These are phyloP conservation scores for Hoplias malabaricus DNA, from an alignment of 2,113 vertebrate species.

Conservation along the genomic window DNA sequence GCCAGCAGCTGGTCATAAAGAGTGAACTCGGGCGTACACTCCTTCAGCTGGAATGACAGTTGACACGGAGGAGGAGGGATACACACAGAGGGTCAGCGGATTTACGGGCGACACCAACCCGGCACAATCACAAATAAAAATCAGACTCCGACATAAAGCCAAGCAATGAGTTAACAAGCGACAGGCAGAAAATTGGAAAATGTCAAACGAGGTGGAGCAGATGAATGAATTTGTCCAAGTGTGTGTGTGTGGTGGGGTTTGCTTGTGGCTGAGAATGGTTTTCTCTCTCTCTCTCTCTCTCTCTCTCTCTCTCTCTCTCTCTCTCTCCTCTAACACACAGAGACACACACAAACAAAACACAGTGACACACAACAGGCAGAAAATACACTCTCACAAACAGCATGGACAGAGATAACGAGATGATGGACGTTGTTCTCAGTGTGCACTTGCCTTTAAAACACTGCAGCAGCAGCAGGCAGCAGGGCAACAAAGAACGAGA, in stretches of 20 bases:
- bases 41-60: background rate
- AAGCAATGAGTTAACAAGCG: conserved; percentile 44
- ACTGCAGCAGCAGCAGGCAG: background rate
- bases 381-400: background rate
- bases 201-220: conserved; percentile 37
- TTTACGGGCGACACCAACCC: background rate
- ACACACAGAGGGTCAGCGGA: conserved; percentile 22
- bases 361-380: background rate
- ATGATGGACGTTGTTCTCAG: background rate
- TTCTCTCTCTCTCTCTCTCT: background rate
- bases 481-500: background rate
- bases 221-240: conserved; percentile 53
- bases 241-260: conserved; percentile 22
- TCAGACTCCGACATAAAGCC: conserved; percentile 10
- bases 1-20: background rate
- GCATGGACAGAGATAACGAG: background rate
- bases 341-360: background rate
- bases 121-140: conserved; percentile 34
- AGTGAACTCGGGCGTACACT: background rate
- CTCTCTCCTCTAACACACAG: background rate
- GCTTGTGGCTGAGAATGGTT: conserved; percentile 18
- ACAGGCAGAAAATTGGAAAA: conserved; percentile 49
- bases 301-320: background rate
- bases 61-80: background rate
- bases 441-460: background rate